Percentiles rank a stretch among this genome's conserved stretches.
Conservation (phyloP, 2,888 invertebrate species). For the Arenicola marina region DNA sequence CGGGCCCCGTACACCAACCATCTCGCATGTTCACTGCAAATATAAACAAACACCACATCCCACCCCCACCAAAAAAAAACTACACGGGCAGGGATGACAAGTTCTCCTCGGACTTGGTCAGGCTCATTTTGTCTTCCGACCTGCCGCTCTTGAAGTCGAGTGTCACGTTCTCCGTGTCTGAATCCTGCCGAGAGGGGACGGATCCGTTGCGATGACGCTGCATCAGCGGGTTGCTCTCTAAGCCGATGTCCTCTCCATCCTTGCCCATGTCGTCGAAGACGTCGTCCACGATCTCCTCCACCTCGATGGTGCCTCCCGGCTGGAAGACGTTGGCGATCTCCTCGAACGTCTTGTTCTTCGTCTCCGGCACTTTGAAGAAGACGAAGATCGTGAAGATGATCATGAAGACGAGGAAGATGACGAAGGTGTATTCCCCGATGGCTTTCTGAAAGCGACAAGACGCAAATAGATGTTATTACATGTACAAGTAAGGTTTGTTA, state of each 20-base stretch:
- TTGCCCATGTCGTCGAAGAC: constrained; percentile 1
- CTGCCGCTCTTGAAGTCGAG: neutral
- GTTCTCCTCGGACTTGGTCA: constrained; percentile 23
- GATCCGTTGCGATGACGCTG: constrained; percentile 9
- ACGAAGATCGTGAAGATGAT: constrained; percentile 34
- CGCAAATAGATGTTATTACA: no score
- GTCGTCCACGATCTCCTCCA: constrained; percentile 28
- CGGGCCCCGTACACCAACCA: no score
- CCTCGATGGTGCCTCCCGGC: constrained; percentile 25
- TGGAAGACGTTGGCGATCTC: constrained; percentile 34
- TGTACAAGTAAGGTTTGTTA: no score
- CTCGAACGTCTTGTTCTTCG: constrained; percentile 38
- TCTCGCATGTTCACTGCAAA: no score
- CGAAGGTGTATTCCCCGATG: constrained; percentile 34
- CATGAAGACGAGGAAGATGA: constrained; percentile 38
- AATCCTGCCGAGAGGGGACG: neutral
- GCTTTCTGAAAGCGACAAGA: constrained; percentile 31
- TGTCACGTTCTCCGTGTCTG: neutral
- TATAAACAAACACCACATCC: no score
- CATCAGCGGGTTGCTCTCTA: neutral
- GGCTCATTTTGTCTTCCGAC: constrained; percentile 19
- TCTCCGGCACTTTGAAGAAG: constrained; percentile 38
- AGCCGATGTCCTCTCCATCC: neutral
- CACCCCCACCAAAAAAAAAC: neutral
- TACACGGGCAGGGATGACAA: constrained; percentile 11